These are phyloP conservation scores for Marmota monax DNA, from an alignment of 2,113 vertebrate species.

Conservation along the genomic window DNA sequence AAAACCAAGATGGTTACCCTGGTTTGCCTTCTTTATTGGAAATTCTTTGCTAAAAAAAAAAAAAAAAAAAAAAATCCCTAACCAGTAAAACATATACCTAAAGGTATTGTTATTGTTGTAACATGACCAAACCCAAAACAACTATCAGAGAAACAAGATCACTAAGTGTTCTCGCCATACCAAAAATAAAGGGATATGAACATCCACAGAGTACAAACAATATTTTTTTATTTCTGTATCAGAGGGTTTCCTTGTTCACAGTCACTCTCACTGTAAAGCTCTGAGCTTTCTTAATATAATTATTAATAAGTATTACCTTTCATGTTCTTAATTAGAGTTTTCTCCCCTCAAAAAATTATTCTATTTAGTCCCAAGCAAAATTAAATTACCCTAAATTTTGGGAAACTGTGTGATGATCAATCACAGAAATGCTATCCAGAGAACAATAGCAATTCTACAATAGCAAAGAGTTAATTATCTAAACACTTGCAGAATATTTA, in stretches of 20 bases:
- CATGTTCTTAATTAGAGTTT: constrained; percentile 3
- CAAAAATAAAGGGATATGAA: not conserved
- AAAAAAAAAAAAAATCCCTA: constrained; percentile 5
- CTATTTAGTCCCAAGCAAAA: constrained; percentile 72
- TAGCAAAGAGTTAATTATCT: constrained; percentile 68
- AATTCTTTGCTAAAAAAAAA: not conserved
- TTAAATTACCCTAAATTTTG: constrained; percentile 70
- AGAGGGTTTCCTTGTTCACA: not conserved
- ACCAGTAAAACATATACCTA: not conserved
- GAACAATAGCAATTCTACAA: constrained; percentile 70
- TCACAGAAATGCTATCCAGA: not conserved
- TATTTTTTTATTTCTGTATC: constrained; percentile 41
- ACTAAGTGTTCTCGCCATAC: not conserved
- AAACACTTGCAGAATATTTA: constrained; percentile 66
- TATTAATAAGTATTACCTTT: constrained; percentile 58
- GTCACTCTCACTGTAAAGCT: constrained; percentile 64
- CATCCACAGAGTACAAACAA: not conserved
- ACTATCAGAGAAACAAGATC: not conserved
- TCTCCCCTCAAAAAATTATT: constrained; percentile 36
- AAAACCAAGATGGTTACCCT: not conserved
- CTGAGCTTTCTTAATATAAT: constrained; percentile 61
- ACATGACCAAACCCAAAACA: constrained; percentile 19
- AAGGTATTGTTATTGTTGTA: not conserved
- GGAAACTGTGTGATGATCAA: constrained; percentile 62
- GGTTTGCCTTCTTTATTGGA: not conserved